Percentiles rank a stretch among this genome's conserved stretches.
These are phyloP conservation scores for Leptopilina clavipes DNA, from an alignment of 1,140 invertebrate genomes.

Conservation along the genomic window DNA sequence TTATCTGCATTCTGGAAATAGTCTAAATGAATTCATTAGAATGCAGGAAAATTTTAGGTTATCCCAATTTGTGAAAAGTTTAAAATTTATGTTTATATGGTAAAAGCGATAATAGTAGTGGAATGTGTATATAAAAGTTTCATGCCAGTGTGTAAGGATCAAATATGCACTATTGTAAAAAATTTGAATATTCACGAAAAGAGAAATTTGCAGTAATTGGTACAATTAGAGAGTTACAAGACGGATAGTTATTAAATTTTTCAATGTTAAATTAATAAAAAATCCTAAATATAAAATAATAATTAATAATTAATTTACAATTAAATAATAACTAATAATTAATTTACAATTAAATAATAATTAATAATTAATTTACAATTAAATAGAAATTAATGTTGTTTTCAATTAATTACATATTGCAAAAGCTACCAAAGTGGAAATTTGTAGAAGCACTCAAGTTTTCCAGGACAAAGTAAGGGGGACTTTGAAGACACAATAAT, in stretches of 20 bases:
- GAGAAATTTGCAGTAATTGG: too few relatives aligned
- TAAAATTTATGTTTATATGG: too few relatives aligned
- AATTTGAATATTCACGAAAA: not conserved
- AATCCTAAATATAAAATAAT: too few relatives aligned
- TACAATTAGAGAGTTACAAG: not conserved
- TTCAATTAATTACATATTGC: not conserved
- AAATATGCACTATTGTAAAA: not conserved
- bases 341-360: too few relatives aligned
- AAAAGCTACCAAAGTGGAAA: not conserved
- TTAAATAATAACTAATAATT: too few relatives aligned
- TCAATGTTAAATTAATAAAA: too few relatives aligned
- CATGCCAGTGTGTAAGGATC: not conserved
- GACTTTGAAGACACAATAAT: slow-evolving; percentile 11
- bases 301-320: too few relatives aligned
- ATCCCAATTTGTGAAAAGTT: not conserved
- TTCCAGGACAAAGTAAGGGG: not conserved
- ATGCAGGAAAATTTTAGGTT: too few relatives aligned
- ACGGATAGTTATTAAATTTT: not conserved
- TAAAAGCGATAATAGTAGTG: not conserved
- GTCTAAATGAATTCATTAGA: too few relatives aligned
- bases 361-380: too few relatives aligned
- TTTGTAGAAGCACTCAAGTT: not conserved
- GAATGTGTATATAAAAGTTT: not conserved
- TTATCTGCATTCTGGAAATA: too few relatives aligned
- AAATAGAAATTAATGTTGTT: too few relatives aligned